phyloP scores from a whole-genome alignment of 1,140 invertebrate genomes.

The Trichoplusia ni region DNA sequence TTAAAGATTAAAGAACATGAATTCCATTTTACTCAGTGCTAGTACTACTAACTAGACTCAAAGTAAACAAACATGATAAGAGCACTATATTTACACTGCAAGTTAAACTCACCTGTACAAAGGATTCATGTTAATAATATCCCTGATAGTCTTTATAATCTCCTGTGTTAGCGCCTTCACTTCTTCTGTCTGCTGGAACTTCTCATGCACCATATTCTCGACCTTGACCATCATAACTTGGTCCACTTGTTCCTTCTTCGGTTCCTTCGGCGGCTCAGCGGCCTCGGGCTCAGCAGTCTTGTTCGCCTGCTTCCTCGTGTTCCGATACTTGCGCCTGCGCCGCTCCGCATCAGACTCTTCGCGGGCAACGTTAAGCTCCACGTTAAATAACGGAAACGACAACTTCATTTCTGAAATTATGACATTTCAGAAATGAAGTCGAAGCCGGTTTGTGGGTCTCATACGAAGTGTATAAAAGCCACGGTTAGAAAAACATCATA shows the following conservation, averaged over 20 bases:
- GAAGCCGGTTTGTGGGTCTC: background rate
- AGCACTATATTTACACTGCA: too few species aligned
- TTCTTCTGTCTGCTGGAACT: slow-evolving; percentile 96
- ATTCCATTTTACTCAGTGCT: too few species aligned
- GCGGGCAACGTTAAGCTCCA: slow-evolving; percentile 84
- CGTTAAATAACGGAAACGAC: slow-evolving; percentile 85
- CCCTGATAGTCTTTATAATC: slow-evolving; percentile 98
- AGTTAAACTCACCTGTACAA: slow-evolving; percentile 85
- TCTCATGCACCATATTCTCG: slow-evolving; percentile 95
- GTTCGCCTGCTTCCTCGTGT: slow-evolving; percentile 56
- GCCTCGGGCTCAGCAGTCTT: slow-evolving; percentile 36
- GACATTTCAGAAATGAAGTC: slow-evolving; percentile 73
- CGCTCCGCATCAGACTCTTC: slow-evolving; percentile 82
- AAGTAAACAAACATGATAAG: too few species aligned
- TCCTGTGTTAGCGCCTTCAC: slow-evolving; percentile 98
- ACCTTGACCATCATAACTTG: slow-evolving; percentile 96
- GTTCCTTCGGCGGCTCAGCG: slow-evolving; percentile 43
- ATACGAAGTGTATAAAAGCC: background rate
- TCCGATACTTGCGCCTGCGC: slow-evolving; percentile 80
- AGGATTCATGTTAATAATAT: slow-evolving; percentile 98
- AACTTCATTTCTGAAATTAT: slow-evolving; percentile 80
- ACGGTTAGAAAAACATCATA: background rate
- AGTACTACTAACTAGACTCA: too few species aligned
- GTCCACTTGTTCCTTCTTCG: slow-evolving; percentile 54
- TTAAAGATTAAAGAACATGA: too few species aligned